Base-by-base conservation (phyloP, 1,140 invertebrate species). In the Phymastichus coffea region DNA sequence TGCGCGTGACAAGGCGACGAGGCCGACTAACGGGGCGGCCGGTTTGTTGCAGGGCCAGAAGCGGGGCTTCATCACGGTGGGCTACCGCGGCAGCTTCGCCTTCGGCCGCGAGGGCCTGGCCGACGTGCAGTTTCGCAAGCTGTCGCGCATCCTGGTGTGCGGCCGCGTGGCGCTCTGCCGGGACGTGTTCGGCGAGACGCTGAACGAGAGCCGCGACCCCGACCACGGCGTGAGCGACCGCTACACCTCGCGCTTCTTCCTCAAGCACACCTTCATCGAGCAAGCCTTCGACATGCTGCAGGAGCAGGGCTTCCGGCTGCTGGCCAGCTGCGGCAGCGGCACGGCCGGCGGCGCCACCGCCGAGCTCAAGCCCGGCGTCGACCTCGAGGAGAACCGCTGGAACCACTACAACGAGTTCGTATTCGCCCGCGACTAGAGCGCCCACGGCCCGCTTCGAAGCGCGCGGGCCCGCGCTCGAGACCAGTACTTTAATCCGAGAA, bases 341-440 rank as follows among this genome's bases (percentile, higher is more conserved):
- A 98, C 95, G 3, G 92, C 92, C 4, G 92, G 94, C 23, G 80
- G 82, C 35, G 86, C 84, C 3, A 85, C 87, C 4, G 87, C 90
- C 17, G 91, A 96, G 51, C 82, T 93, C 10, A 98, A 98, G 73
- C 94, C 95, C 0, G 95, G 95, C 12, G 91, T 96, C 56, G 95
- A 98, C 76, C 87, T 89, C 1, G 95, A 99, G 77, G 96, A 99
- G 76, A 95, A 94, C 73, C 92, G 94, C 73, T 99, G 96, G 96
- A 96, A 97, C 80, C 96, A 99, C 76, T 99, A 98, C 84, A 98
- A 98, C 82, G 96, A 98, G 83, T 99, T 98, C 77, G 91, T 98
- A 38, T 99, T 98, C 76, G 86, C 91, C 58, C 85, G 92, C 68
- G 91, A 94, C 64, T 94, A 91, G 72, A 63, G 46, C n/a, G n/a